Base-by-base conservation (phyloP, 2,888 invertebrate species). In the Drosophila infuscata region DNA sequence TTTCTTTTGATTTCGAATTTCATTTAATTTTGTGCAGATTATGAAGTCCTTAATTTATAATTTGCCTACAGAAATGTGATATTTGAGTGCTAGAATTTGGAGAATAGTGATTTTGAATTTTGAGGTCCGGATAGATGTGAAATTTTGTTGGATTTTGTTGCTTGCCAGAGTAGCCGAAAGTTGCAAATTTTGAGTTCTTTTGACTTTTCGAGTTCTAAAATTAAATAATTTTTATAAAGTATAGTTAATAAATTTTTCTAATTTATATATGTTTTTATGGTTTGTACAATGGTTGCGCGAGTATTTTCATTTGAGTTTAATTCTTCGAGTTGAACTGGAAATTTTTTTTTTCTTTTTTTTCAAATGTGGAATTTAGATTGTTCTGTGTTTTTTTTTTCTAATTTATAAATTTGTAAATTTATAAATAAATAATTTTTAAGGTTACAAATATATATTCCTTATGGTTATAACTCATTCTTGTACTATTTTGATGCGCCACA, bases 161-260 rank as follows among this genome's bases (percentile, higher is more conserved):
- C 30, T 74, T 83, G 76, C 78, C 88, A 82, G 88, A 83, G 68
- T 46, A 70, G 88, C 80, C 85, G 82, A 86, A 86, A 86, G 82
- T 58, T 74, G 76, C 35, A 82, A 78, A 78, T 71, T 80, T 60
- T 61, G 64, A 79, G 67, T 64, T 69, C 36, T 70, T 77, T 70
- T 54, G 64, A 58, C 17, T 49, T 60, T 58, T 68, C 53, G 54
- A 59, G 71, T 56, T 76, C 63, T 82, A 66, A 78, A 80, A 76
- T 71, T 35, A 67, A 83, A 77, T 53, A 83, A 83, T 87, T 83
- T 83, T 29, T 41, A 62, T 69, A 62, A 36, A 57, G 1, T 59
- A 63, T 38, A 54, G 68, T 83, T 83, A 76, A 36, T 41, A 35
- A 29, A 11, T 25, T 30, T 48, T 35, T 41, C 25, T 11, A 48